Evolutionary conservation across 2,888 invertebrate genomes (phyloP), one percentile per base, ranked within the genome.

Genomic region (Oscheius sp.): DNA sequence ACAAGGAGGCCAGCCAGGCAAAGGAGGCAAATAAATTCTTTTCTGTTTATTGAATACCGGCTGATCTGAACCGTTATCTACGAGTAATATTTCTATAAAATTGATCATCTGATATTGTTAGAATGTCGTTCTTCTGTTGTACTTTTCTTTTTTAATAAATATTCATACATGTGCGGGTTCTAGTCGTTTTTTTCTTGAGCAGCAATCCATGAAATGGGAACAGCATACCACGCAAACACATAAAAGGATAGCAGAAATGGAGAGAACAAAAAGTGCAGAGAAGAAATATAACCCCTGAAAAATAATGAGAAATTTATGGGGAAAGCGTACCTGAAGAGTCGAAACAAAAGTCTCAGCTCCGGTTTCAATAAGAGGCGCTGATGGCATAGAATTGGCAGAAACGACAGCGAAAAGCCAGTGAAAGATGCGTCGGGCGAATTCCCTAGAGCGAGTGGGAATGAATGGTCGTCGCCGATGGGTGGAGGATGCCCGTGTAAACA

Each of bases 261-360:
- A 70, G 46, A 74, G 71, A 45, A 73, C 73, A 63, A 74, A 73
- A 12, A 73, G 74, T 16, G 73, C 74, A 3, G 76, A 72, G 64
- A 75, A 75, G 69, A 75, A 75, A 35, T 75, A 75, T 27, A 75
- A 72, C 45, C 75, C 75, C 75, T 75, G 69, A n/a, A 75, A 72
- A 3, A 41, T n/a, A n/a, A n/a, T n/a, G n/a, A n/a, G 35, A 18
- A 1, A 52, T 13, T 27, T 25, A 43, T 43, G 29, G 21, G 27
- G 16, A 6, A 13, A 35, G 35, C 9, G 1, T 66, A 29, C 66
- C 35, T 66, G 66, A 49, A 66, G 52, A 49, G 66, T 66, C 1
- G 66, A 43, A 23, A 66, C 53, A 52, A 66, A 66, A 12, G 66
- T 27, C 35, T 49, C 53, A 9, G 46, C 29, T 49, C 53, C 52